These are phyloP conservation scores for Nasonia giraulti DNA, from an alignment of 1,140 invertebrate species.

Conservation along the genomic window DNA sequence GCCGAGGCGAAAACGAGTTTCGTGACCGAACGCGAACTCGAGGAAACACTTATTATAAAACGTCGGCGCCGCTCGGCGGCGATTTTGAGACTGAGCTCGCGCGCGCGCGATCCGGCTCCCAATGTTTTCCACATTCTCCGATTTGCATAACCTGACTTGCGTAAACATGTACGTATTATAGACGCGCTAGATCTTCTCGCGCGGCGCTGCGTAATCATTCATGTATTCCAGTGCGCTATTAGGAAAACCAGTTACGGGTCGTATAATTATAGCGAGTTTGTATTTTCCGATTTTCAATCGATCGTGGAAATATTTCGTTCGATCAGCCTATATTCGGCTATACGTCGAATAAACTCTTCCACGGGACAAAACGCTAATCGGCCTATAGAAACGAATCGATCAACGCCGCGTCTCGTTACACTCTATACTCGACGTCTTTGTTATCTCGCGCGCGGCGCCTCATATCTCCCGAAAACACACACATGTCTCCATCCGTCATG, in stretches of 20 bases:
- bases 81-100: slow-evolving; percentile 3
- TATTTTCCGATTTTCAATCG: background rate
- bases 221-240: background rate
- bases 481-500: slow-evolving; percentile 54
- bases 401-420: background rate
- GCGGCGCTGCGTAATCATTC: background rate
- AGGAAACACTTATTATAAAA: background rate
- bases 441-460: background rate
- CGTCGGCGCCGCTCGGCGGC: background rate
- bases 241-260: background rate
- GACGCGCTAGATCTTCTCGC: background rate
- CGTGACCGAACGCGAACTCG: background rate
- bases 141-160: slow-evolving; percentile 28
- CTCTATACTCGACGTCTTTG: background rate
- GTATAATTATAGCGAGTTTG: background rate
- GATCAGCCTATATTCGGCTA: too few species aligned
- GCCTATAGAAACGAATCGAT: background rate
- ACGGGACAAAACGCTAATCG: background rate
- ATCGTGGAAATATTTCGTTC: too few species aligned
- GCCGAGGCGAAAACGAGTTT: slow-evolving; percentile 3
- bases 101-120: background rate
- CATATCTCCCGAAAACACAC: background rate
- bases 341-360: too few species aligned
- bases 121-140: slow-evolving; percentile 31
- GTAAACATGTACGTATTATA: background rate